A percentile compares a stretch with the other conserved stretches of the same genome.
Evolutionary conservation across 2,888 invertebrate species (phyloP).

Genomic region (Macropis europaea): DNA sequence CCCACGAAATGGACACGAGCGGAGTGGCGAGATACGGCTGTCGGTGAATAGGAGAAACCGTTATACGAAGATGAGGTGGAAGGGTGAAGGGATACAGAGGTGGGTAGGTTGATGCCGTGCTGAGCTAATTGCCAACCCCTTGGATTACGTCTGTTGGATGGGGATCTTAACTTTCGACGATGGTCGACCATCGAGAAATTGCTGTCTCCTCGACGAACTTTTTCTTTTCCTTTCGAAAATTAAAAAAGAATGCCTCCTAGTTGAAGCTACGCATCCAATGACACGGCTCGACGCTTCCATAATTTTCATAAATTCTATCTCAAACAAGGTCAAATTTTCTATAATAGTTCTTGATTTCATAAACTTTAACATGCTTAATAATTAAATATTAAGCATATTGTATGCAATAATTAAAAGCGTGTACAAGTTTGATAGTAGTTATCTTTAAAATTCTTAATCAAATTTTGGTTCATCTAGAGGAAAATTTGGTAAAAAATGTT

Average conservation of each 20-base stretch:
- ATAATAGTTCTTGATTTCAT: no score
- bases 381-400: no score
- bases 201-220: slow-evolving; percentile 42
- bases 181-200: slow-evolving; percentile 52
- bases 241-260: slow-evolving; percentile 41
- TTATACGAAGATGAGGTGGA: slow-evolving; percentile 28
- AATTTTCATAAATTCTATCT: no score
- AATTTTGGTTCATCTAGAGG: no score
- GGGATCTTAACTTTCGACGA: slow-evolving; percentile 66
- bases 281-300: no score
- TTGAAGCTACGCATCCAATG: slow-evolving; percentile 6
- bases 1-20: slow-evolving; percentile 48
- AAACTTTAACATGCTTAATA: no score
- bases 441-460: no score
- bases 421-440: no score
- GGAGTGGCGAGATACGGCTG: slow-evolving; percentile 48
- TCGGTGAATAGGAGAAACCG: slow-evolving; percentile 39
- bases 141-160: slow-evolving; percentile 78
- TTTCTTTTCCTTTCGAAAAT: slow-evolving; percentile 39
- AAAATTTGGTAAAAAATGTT: no score
- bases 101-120: slow-evolving; percentile 63
- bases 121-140: slow-evolving; percentile 75
- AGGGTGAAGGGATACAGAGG: slow-evolving; percentile 51
- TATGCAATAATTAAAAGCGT: no score
- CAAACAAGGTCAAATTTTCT: no score